Evolutionary conservation across 2,888 invertebrate species (phyloP).

Genomic region (Agrotis puta): DNA sequence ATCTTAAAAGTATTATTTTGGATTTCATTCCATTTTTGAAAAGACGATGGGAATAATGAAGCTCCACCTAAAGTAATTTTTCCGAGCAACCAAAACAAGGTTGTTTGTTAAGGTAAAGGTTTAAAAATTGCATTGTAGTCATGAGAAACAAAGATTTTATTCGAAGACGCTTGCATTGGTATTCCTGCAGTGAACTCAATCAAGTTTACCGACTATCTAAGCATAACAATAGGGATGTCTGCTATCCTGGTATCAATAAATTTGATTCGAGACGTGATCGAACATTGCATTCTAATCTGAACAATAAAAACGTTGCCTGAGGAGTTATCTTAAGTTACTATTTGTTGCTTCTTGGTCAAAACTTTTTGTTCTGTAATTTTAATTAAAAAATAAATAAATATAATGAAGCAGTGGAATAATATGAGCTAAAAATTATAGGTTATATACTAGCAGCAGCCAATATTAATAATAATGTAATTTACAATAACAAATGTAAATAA

Average conservation of each 20-base stretch:
- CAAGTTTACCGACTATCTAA: conserved; percentile 13
- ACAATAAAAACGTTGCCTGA: background rate
- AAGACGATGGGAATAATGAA: too few relatives aligned
- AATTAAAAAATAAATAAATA: too few relatives aligned
- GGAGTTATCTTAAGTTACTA: background rate
- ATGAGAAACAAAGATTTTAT: conserved; percentile 24
- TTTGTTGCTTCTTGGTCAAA: background rate
- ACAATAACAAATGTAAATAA: background rate
- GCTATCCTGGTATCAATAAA: conserved; percentile 14
- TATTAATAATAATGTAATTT: background rate
- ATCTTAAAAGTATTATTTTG: too few relatives aligned
- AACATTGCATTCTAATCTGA: background rate
- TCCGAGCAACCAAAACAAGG: too few relatives aligned
- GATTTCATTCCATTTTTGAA: too few relatives aligned
- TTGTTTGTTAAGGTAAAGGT: background rate
- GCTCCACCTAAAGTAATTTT: too few relatives aligned
- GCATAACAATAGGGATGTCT: conserved; percentile 39
- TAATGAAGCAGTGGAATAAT: too few relatives aligned
- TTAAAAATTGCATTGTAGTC: background rate
- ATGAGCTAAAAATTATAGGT: background rate
- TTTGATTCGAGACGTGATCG: conserved; percentile 7
- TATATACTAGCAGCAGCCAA: background rate
- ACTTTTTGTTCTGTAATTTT: too few relatives aligned
- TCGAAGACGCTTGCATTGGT: conserved; percentile 31
- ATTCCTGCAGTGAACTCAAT: conserved; percentile 29